Base-by-base conservation (phyloP, 2,888 invertebrate genomes). In the Xestia xanthographa region DNA sequence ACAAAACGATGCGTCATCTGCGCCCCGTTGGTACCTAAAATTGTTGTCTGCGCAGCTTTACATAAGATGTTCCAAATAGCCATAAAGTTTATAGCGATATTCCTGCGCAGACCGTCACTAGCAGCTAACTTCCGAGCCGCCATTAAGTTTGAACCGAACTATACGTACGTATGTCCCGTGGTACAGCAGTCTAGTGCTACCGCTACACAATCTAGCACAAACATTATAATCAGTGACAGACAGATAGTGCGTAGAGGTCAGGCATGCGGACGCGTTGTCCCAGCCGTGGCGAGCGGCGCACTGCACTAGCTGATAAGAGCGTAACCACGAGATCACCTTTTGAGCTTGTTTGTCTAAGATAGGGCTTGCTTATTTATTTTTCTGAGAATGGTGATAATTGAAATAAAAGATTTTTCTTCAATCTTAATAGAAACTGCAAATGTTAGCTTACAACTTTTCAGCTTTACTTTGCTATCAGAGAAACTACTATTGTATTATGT, bases 161-260 rank as follows among this genome's bases (percentile, higher is more conserved):
- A n/a, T n/a, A n/a, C n/a, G n/a, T n/a, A n/a, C n/a, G 43, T 66
- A 20, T 53, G 53, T 1, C 66, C 72, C 66, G 73, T 56, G 68
- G 53, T 60, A 48, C 26, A 50, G 8, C n/a, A 66, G 60, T 45
- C 50, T 62, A 43, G 58, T 5, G 60, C 45, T 34, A 29, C 29
- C 41, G n/a, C 41, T 34, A 11, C 48, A 68, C 38, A 76, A 72
- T 76, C 73, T 66, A 70, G 69, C 66, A 66, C 53, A 85, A 85
- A 75, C 60, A 80, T 0, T 41, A 41, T 73, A 75, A 77, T 82
- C 82, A 84, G 65, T 26, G 56, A n/a, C 75, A 85, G 68, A 71
- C 72, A 38, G 75, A 72, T 72, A 77, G 60, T 48, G 72, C 72
- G 48, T 48, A 72, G 80, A 87, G 87, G 87, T 87, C 82, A 87